Percentiles rank a stretch among this genome's conserved stretches.
These are phyloP conservation scores for Drosophila oshimai DNA, from an alignment of 1,140 invertebrate species.

Conservation along the genomic window DNA sequence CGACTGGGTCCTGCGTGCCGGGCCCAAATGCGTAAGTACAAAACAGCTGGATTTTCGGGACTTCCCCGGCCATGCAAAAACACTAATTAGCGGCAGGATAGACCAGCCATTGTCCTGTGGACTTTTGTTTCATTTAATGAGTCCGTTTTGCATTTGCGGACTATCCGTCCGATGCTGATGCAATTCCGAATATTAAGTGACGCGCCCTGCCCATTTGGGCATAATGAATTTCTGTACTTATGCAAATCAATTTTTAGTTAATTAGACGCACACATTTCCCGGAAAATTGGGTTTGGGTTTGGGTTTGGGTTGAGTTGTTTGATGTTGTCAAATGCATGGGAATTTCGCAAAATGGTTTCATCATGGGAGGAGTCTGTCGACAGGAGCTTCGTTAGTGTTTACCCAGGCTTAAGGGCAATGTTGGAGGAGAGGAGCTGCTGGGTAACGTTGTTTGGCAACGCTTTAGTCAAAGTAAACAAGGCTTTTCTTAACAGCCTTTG, in stretches of 20 bases:
- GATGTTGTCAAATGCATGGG: conserved; percentile 16
- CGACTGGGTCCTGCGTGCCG: conserved; percentile 84
- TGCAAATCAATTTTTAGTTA: conserved; percentile 60
- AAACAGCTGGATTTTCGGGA: conserved; percentile 29
- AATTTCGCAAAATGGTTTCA: conserved; percentile 24
- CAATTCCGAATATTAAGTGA: conserved; percentile 53
- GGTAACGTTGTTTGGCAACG: conserved; percentile 3
- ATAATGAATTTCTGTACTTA: conserved; percentile 49
- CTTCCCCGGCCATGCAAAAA: conserved; percentile 11
- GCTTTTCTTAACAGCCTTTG: background rate
- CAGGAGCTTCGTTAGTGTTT: background rate
- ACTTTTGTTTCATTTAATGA: conserved; percentile 52
- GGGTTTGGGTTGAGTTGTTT: background rate
- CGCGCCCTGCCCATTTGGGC: conserved; percentile 9
- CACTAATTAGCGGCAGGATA: conserved; percentile 63
- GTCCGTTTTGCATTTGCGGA: conserved; percentile 40
- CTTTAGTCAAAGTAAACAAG: conserved; percentile 12
- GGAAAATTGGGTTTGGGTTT: no score
- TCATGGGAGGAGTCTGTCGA: background rate
- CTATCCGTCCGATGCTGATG: conserved; percentile 19
- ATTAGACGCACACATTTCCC: conserved; percentile 20
- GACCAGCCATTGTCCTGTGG: conserved; percentile 28
- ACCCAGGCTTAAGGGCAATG: background rate
- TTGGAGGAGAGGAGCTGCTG: background rate
- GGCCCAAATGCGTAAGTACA: conserved; percentile 82